Evolutionary conservation across 35 echinoderm and acorn worm genomes (phyloP).

Genomic region (Lytechinus pictus): DNA sequence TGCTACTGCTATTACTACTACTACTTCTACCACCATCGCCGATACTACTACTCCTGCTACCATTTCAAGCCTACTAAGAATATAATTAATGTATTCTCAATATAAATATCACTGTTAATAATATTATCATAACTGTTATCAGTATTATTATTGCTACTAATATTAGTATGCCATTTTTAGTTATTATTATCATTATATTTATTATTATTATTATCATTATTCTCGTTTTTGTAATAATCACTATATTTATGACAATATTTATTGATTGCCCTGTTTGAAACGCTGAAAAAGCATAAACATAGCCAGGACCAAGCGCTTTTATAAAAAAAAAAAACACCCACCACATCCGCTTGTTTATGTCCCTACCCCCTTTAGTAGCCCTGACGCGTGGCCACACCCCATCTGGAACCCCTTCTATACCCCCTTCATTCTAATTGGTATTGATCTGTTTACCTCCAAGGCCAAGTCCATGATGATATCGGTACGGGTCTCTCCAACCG

Average conservation of each 20-base stretch:
- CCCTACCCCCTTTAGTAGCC: background rate
- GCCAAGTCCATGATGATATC: background rate
- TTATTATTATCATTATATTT: background rate
- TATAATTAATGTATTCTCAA: no score
- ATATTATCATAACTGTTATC: background rate
- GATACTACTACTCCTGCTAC: no score
- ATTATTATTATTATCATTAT: background rate
- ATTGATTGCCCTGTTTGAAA: no score
- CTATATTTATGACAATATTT: no score
- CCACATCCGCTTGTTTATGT: background rate
- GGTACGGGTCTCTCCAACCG: background rate
- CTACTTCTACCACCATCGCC: no score
- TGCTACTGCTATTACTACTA: no score
- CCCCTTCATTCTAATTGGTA: background rate
- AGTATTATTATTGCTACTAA: conserved; percentile 9
- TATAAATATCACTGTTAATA: no score
- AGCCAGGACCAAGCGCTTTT: no score
- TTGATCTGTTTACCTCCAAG: background rate
- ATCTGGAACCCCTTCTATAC: background rate
- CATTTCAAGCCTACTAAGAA: no score
- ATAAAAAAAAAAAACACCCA: background rate
- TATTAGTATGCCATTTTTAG: conserved; percentile 1
- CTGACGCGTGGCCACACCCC: background rate
- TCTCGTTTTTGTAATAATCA: no score
- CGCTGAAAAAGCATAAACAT: no score